Evolutionary conservation across 35 echinoderm and acorn worm species (phyloP).

Genomic region (Amphiura filiformis): DNA sequence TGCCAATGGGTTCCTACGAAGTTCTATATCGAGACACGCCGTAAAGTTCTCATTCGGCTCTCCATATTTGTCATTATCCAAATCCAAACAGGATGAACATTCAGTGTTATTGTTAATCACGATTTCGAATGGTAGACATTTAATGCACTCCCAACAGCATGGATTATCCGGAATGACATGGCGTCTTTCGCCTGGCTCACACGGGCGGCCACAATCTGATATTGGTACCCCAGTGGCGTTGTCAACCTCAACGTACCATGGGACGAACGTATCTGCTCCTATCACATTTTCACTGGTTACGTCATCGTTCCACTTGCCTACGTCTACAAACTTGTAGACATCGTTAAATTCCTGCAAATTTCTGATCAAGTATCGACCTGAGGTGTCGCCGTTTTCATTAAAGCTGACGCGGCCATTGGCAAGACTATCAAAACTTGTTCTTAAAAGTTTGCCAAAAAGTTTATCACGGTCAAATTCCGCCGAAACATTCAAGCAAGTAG

Average conservation of each 20-base stretch:
- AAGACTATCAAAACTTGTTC: constrained; percentile 44
- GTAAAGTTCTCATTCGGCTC: constrained; percentile 52
- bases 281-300: background rate
- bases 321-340: background rate
- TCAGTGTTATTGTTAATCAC: constrained; percentile 57
- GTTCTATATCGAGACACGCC: constrained; percentile 35
- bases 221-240: constrained; percentile 43
- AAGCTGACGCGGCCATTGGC: constrained; percentile 63
- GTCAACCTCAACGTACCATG: constrained; percentile 26
- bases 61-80: constrained; percentile 5
- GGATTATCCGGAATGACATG: constrained; percentile 61
- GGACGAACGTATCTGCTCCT: too few species aligned
- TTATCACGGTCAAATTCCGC: constrained; percentile 24
- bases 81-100: constrained; percentile 58
- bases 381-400: constrained; percentile 58
- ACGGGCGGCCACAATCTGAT: constrained; percentile 71
- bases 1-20: constrained; percentile 12
- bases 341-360: constrained; percentile 52
- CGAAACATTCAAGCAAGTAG: constrained; percentile 49
- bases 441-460: constrained; percentile 41
- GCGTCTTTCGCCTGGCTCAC: constrained; percentile 41
- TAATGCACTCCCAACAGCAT: constrained; percentile 83
- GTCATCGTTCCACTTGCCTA: background rate
- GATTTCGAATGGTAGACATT: constrained; percentile 49
- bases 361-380: constrained; percentile 60